Conservation (phyloP, 92 coral and sea anemone species). For the Palythoa heliodiscus region DNA sequence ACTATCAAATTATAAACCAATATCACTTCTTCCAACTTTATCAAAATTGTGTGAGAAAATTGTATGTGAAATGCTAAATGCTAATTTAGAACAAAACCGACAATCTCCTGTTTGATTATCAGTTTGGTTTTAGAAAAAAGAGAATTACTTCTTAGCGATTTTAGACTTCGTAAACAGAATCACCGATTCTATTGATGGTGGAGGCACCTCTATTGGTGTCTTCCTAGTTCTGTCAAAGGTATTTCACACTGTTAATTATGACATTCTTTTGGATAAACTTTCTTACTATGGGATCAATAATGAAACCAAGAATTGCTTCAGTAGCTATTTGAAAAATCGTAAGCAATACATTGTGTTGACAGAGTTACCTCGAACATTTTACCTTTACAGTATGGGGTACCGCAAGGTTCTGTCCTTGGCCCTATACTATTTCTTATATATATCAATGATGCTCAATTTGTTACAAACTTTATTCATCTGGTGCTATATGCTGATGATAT, state of each 20-base stretch:
- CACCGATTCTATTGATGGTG: background rate
- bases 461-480: too few relatives aligned
- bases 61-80: background rate
- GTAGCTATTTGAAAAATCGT: too few relatives aligned
- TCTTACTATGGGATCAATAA: too few relatives aligned
- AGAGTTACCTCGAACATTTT: background rate
- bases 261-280: too few relatives aligned
- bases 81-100: background rate
- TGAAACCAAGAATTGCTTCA: background rate
- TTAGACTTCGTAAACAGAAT: background rate
- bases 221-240: background rate
- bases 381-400: background rate
- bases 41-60: background rate
- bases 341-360: too few relatives aligned
- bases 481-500: too few relatives aligned
- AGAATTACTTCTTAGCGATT: background rate
- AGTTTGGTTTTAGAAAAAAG: too few relatives aligned
- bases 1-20: background rate
- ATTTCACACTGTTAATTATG: too few relatives aligned
- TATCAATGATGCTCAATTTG: too few relatives aligned
- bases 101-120: too few relatives aligned
- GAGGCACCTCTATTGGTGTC: background rate
- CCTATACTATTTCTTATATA: too few relatives aligned
- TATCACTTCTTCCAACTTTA: too few relatives aligned
- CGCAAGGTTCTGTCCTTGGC: background rate